A percentile compares a stretch with the other conserved stretches of the same genome.
Evolutionary conservation across 2,113 vertebrate species (phyloP).

Genomic region (Ciconia stormi): DNA sequence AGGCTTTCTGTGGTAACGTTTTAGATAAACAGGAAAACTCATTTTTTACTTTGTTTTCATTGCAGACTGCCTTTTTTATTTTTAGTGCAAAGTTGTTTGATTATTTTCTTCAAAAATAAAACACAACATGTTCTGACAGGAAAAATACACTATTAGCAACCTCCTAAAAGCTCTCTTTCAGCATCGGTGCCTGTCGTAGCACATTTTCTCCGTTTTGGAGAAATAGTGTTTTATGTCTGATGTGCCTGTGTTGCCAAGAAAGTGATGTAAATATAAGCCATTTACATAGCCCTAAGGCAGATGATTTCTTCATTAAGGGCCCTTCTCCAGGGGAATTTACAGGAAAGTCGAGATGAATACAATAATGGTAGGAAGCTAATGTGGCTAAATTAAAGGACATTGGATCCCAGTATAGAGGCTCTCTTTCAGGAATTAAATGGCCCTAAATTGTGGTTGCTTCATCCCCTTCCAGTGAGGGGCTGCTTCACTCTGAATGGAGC

Average conservation of each 20-base stretch:
- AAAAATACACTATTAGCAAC: background rate
- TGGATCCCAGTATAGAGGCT: background rate
- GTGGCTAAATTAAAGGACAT: background rate
- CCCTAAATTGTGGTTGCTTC: background rate
- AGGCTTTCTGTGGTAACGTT: slow-evolving; percentile 61
- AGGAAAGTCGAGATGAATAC: slow-evolving; percentile 14
- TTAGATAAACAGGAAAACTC: slow-evolving; percentile 63
- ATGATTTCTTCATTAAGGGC: slow-evolving; percentile 60
- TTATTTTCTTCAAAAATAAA: slow-evolving; percentile 19
- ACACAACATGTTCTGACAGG: background rate
- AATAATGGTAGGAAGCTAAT: background rate
- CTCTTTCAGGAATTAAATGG: background rate
- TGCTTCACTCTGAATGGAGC: background rate
- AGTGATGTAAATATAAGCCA: slow-evolving; percentile 7
- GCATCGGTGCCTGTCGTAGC: background rate
- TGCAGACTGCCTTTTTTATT: background rate
- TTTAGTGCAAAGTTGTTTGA: background rate
- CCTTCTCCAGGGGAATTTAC: slow-evolving; percentile 21
- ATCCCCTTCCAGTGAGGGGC: background rate
- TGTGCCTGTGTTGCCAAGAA: background rate
- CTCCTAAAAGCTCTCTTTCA: background rate
- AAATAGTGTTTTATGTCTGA: background rate
- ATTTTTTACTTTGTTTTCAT: slow-evolving; percentile 54
- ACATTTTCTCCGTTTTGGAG: slow-evolving; percentile 11
- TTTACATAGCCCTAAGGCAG: background rate